Evolutionary conservation across 1,140 invertebrate genomes (phyloP).

Genomic region (Trichogramma pretiosum): DNA sequence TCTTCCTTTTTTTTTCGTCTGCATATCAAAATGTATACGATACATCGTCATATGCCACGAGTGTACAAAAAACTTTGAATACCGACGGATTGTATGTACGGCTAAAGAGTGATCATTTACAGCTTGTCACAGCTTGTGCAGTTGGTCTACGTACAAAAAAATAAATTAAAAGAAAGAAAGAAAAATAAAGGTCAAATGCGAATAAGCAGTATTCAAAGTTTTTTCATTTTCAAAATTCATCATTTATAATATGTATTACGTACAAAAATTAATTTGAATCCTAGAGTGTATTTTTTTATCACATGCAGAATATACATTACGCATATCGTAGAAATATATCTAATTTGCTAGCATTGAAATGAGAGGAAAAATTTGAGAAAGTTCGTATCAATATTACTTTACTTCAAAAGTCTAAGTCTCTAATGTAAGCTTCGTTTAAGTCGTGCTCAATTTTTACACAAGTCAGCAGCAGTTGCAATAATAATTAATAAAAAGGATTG

Average conservation of each 20-base stretch:
- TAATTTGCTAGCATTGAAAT: conserved; percentile 12
- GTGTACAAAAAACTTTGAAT: too few relatives aligned
- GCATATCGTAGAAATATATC: conserved; percentile 4
- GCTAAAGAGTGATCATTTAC: too few relatives aligned
- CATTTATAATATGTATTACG: too few relatives aligned
- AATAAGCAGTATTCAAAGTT: not conserved
- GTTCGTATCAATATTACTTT: not conserved
- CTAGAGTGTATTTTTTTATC: conserved; percentile 38
- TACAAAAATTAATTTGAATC: conserved; percentile 40
- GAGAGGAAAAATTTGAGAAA: conserved; percentile 8
- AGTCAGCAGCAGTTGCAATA: not conserved
- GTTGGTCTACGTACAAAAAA: too few relatives aligned
- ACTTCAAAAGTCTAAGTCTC: not conserved
- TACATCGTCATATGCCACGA: not conserved
- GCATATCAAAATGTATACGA: not conserved
- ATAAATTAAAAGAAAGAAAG: too few relatives aligned
- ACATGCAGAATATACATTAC: conserved; percentile 23
- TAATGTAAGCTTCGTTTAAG: not conserved
- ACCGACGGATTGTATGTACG: too few relatives aligned
- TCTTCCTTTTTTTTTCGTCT: too few relatives aligned
- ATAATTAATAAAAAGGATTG: not conserved
- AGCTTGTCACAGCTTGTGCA: too few relatives aligned
- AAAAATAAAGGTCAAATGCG: conserved; percentile 1
- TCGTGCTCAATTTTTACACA: conserved; percentile 5
- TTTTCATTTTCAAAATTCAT: conserved; percentile 12